phyloP scores from a whole-genome alignment of 2,888 invertebrate species.

The Cataglyphis altisquamis region DNA sequence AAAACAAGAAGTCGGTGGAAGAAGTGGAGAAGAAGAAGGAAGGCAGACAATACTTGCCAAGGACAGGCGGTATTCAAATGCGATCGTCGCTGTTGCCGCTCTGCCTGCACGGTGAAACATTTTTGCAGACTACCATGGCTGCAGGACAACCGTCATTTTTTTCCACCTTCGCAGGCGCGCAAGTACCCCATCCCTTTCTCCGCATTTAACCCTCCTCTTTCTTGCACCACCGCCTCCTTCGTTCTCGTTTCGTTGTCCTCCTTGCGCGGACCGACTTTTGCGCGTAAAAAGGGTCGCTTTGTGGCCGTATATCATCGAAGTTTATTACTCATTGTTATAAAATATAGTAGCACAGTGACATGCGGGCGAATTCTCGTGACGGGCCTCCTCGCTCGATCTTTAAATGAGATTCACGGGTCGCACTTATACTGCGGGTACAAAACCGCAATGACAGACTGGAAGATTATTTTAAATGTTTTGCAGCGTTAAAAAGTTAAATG shows the following conservation, averaged over 20 bases:
- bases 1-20: conserved; percentile 36
- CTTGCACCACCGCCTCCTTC: conserved; percentile 50
- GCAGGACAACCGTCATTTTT: conserved; percentile 75
- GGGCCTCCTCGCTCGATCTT: conserved; percentile 50
- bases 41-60: conserved; percentile 78
- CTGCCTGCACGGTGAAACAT: conserved; percentile 71
- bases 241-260: conserved; percentile 59
- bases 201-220: conserved; percentile 53
- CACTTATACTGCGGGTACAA: conserved; percentile 36
- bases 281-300: conserved; percentile 61
- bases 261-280: conserved; percentile 49
- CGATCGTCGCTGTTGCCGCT: conserved; percentile 74
- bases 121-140: conserved; percentile 77
- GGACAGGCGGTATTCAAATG: conserved; percentile 81
- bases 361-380: conserved; percentile 64
- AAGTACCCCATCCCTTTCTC: conserved; percentile 53
- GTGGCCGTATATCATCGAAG: conserved; percentile 71
- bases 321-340: conserved; percentile 77
- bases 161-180: conserved; percentile 59
- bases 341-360: conserved; percentile 73
- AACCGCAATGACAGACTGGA: conserved; percentile 61
- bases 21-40: conserved; percentile 71
- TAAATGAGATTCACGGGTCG: conserved; percentile 53
- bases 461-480: conserved; percentile 65
- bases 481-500: no score